Conservation (phyloP, 2,113 vertebrate genomes). For the Caretta caretta region DNA sequence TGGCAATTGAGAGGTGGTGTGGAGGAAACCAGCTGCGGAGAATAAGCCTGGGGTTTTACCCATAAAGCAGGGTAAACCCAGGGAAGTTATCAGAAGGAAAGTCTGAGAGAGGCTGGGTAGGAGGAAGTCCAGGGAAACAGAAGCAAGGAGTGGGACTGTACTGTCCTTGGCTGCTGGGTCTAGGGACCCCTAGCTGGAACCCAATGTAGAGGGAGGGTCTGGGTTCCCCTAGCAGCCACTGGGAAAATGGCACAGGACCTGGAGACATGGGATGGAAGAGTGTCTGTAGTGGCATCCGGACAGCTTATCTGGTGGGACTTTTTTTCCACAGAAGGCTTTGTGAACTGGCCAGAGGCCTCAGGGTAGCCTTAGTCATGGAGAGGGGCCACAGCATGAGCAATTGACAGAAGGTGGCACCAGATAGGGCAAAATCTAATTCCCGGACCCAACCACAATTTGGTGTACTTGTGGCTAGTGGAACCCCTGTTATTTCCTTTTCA, state of each 20-base stretch:
- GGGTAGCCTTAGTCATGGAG: neutral
- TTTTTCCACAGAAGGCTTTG: neutral
- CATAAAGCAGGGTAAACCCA: neutral
- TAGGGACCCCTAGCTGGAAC: neutral
- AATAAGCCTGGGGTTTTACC: neutral
- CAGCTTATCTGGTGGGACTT: neutral
- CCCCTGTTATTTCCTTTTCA: neutral
- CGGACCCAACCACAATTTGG: neutral
- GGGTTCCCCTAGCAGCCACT: neutral
- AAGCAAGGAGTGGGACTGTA: neutral
- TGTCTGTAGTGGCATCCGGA: neutral
- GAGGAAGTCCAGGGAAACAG: neutral
- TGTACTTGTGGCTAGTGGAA: neutral
- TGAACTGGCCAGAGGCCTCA: neutral
- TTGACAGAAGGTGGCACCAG: neutral
- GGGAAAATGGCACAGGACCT: neutral
- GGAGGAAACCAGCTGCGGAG: neutral
- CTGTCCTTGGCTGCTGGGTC: neutral
- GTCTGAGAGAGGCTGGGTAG: neutral
- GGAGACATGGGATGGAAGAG: neutral
- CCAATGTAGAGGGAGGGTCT: neutral
- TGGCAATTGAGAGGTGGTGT: neutral
- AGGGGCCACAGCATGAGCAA: neutral
- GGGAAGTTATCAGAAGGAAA: neutral
- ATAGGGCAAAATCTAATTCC: neutral